Evolutionary conservation across 53 echinoderm and acorn worm genomes (phyloP), one percentile per base, ranked within the genome.

Genomic region (Hippasteria phrygiana): DNA sequence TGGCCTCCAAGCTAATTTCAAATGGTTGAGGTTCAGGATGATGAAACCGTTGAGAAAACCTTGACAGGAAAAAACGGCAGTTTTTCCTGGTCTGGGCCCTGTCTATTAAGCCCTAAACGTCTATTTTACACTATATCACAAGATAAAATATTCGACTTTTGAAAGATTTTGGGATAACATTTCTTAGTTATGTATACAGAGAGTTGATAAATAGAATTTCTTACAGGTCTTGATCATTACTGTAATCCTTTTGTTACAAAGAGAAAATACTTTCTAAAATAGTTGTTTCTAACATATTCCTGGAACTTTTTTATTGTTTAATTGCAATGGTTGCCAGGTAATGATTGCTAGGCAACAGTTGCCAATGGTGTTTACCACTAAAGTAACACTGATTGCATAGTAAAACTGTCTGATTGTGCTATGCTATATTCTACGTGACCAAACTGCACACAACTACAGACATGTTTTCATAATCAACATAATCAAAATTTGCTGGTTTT

Each of bases 311-410:
- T n/a, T n/a, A n/a, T n/a, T n/a, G n/a, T n/a, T n/a, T n/a, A n/a
- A n/a, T n/a, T n/a, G 69, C 65, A 71, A 71, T 11, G 5, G 71
- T 71, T 38, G 71, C 71, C 17, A 18, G 39, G 71, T 47, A 22
- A 28, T 39, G 43, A 47, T 83, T 69, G 46, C 67, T 33, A 5
- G 18, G 47, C 48, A 83, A 67, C 35, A 47, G 69, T 51, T 26
- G 83, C 69, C 48, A 83, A 27, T 69, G 64, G 71, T 27, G 8
- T 70, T 41, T 34, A 34, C 17, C 46, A 46, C 67, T 46, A 18
- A n/a, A n/a, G n/a, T n/a, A n/a, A n/a, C 33, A 22, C 33, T 70
- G 32, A 46, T 85, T 85, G 85, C 85, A 85, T 85, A 85, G 85
- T 85, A 28, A 37, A 81, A 34, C 35, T 51, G 14, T 64, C 22